Conservation (phyloP, 2,113 vertebrate genomes). For the Epinephelus cyanopodus region DNA sequence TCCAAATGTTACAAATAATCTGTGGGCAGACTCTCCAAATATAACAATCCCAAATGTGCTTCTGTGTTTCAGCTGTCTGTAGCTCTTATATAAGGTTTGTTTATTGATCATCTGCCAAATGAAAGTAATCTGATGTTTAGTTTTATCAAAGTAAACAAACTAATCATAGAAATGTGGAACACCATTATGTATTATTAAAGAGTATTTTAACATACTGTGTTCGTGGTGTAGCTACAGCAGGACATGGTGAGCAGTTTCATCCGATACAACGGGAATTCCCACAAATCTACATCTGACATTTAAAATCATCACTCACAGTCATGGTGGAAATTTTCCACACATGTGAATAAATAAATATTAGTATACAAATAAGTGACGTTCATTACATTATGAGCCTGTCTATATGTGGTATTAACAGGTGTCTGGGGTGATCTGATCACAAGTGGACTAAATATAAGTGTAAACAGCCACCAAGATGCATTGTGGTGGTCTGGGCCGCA, state of each 20-base stretch:
- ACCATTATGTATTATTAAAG: not conserved
- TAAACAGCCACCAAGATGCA: too few relatives aligned
- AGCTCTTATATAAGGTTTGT: not conserved
- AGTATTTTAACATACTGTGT: not conserved
- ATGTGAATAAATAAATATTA: not conserved
- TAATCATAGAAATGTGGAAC: not conserved
- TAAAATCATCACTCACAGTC: not conserved
- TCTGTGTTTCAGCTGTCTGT: not conserved
- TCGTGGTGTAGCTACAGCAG: not conserved
- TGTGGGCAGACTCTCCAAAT: too few relatives aligned
- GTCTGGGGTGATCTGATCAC: too few relatives aligned
- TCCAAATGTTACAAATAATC: too few relatives aligned
- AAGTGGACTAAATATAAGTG: too few relatives aligned
- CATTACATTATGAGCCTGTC: too few relatives aligned
- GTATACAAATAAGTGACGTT: too few relatives aligned
- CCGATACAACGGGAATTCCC: conserved; percentile 14
- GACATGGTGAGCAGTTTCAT: not conserved
- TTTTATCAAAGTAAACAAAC: not conserved
- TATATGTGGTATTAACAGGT: too few relatives aligned
- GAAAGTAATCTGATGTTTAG: not conserved
- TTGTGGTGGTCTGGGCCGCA: too few relatives aligned
- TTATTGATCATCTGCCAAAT: not conserved
- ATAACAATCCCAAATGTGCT: not conserved
- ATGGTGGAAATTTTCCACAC: not conserved
- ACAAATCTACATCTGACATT: conserved; percentile 12